Percentiles rank a stretch among this genome's conserved stretches.
Conservation (phyloP, 2,888 invertebrate species). For the Archips xylosteana region DNA sequence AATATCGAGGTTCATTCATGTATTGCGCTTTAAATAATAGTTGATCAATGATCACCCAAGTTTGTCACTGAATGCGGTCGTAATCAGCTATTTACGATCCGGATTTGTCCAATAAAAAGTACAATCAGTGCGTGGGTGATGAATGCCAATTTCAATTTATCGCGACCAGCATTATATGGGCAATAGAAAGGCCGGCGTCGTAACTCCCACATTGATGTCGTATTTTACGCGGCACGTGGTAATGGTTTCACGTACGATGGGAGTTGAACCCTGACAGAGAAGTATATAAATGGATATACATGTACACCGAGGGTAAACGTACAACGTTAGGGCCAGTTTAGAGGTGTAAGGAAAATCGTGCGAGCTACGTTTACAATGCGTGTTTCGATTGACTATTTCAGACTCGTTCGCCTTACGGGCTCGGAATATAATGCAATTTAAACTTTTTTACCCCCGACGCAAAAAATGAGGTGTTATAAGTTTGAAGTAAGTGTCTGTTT, state of each 20-base stretch:
- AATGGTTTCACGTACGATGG: slow-evolving; percentile 67
- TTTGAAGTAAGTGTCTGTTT: too few relatives aligned
- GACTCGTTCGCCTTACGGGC: too few relatives aligned
- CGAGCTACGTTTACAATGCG: too few relatives aligned
- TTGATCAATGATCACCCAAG: slow-evolving; percentile 6
- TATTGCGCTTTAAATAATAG: neutral
- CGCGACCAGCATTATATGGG: slow-evolving; percentile 69
- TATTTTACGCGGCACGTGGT: slow-evolving; percentile 73
- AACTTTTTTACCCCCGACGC: too few relatives aligned
- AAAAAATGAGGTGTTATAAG: too few relatives aligned
- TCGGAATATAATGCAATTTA: too few relatives aligned
- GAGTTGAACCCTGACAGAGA: slow-evolving; percentile 54
- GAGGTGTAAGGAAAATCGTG: too few relatives aligned
- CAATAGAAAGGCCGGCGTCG: slow-evolving; percentile 64
- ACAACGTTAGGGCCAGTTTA: too few relatives aligned
- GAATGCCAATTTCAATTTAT: slow-evolving; percentile 77
- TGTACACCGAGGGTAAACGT: neutral
- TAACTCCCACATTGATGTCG: slow-evolving; percentile 74
- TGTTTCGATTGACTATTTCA: too few relatives aligned
- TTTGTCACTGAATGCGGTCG: slow-evolving; percentile 40
- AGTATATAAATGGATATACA: neutral
- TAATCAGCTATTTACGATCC: slow-evolving; percentile 52
- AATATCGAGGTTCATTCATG: too few relatives aligned
- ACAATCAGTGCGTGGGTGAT: slow-evolving; percentile 69
- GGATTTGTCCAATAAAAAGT: slow-evolving; percentile 59